Base-by-base conservation (phyloP, 2,888 invertebrate genomes). In the Ephialtes manifestator region DNA sequence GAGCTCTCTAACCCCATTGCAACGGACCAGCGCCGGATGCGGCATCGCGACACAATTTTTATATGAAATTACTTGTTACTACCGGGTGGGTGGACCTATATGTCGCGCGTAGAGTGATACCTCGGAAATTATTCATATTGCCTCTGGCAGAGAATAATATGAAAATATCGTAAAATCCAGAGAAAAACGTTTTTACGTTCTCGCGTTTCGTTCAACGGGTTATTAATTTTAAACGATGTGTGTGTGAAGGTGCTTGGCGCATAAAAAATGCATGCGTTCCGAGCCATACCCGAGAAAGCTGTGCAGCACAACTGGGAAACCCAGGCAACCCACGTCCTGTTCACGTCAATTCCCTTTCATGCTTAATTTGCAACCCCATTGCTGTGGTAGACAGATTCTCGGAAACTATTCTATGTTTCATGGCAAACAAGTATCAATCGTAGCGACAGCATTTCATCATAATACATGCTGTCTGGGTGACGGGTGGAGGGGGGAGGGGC, bases 391-490 rank as follows among this genome's bases (percentile, higher is more conserved):
- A 65, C 24, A 60, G 72, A 58, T 51, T 75, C 65, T 35, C 51
- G 63, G n/a, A 75, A 51, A 35, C 28, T 65, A 48, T 65, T 51
- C 51, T 35, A 48, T 51, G 24, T 75, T 51, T 35, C 63, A 48
- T 24, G 18, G 63, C 20, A 43, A 65, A 65, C 63, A 51, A 24
- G 63, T n/a, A 39, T 75, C 65, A 75, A 75, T 76, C 53, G 20
- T 39, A 48, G 48, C 68, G 68, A 46, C 28, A 48, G 60, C 31
- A 63, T 75, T 75, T 48, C 75, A 63, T 35, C 20, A 11, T 51
- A 71, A 55, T 55, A 53, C 53, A 28, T 84, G 88, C 86, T 88
- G 85, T 87, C 87, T 51, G 85, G 72, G 13, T 7, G 15, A 1
- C 24, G 24, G 31, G 31, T 13, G 31, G 28, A 11, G 18, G 39